Conservation (phyloP, 2,113 vertebrate genomes). For the Thryonomys swinderianus region DNA sequence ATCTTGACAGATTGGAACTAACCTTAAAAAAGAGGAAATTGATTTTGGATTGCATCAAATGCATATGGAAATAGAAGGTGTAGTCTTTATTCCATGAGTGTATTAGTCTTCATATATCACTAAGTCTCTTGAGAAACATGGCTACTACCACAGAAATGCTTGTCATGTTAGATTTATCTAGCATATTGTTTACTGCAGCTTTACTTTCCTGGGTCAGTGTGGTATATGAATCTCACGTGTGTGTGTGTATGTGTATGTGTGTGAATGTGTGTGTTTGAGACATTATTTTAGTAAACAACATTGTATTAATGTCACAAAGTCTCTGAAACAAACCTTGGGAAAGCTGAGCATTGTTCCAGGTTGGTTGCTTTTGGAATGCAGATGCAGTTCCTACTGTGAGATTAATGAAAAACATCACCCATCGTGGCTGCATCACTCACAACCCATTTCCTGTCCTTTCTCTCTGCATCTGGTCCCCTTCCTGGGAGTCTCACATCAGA, state of each 20-base stretch:
- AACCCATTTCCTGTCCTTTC: neutral
- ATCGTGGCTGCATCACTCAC: neutral
- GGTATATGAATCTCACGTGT: constrained; percentile 34
- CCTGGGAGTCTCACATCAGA: neutral
- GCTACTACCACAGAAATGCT: constrained; percentile 33
- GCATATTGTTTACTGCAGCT: constrained; percentile 60
- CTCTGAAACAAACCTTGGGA: constrained; percentile 39
- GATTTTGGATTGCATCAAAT: constrained; percentile 71
- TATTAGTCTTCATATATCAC: constrained; percentile 59
- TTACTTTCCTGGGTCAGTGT: constrained; percentile 47
- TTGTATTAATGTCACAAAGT: constrained; percentile 31
- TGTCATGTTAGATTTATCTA: constrained; percentile 69
- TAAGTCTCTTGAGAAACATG: constrained; percentile 61
- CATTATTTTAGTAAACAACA: constrained; percentile 13
- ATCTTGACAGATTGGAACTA: constrained; percentile 69
- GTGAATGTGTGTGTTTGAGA: constrained; percentile 24
- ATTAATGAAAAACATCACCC: constrained; percentile 48
- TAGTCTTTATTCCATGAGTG: constrained; percentile 23
- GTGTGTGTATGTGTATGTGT: neutral
- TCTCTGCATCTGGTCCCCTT: neutral
- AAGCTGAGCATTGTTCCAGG: constrained; percentile 2
- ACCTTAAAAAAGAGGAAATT: constrained; percentile 67
- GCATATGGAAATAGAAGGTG: constrained; percentile 69
- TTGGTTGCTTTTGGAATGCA: constrained; percentile 29
- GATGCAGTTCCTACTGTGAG: constrained; percentile 42